Conservation (phyloP, 2,888 invertebrate species). For the Antitype chi region DNA sequence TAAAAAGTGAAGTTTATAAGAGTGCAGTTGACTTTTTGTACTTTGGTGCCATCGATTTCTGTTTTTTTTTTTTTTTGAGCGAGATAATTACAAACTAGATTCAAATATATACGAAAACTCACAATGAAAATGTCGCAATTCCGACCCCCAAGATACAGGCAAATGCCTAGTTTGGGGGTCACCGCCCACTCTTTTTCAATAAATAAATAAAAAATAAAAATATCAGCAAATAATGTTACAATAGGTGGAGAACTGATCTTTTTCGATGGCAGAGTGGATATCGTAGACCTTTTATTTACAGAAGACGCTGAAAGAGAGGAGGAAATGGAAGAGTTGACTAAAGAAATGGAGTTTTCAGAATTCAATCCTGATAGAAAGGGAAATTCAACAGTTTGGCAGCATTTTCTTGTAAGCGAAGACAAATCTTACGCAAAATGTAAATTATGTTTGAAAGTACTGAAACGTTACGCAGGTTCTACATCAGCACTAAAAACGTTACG, state of each 20-base stretch:
- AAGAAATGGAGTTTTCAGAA: slow-evolving; percentile 9
- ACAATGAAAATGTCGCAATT: too few species aligned
- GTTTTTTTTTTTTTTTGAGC: background rate
- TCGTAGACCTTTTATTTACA: background rate
- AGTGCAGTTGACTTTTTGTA: background rate
- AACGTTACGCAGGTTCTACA: slow-evolving; percentile 18
- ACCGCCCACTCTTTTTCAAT: too few species aligned
- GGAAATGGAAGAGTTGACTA: background rate
- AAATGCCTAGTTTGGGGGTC: too few species aligned
- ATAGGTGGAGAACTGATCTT: background rate
- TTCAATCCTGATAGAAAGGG: background rate
- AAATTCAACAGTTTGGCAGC: slow-evolving; percentile 20
- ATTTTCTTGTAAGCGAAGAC: slow-evolving; percentile 20
- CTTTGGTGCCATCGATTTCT: too few species aligned
- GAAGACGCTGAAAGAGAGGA: background rate
- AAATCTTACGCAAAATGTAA: slow-evolving; percentile 30
- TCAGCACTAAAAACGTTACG: slow-evolving; percentile 14
- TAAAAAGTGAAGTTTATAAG: too few species aligned
- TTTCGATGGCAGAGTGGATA: background rate
- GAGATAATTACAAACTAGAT: background rate
- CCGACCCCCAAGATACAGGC: too few species aligned
- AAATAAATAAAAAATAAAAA: too few species aligned
- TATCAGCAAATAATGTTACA: background rate
- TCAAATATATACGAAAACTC: too few species aligned
- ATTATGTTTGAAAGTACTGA: slow-evolving; percentile 25